Base-by-base conservation (phyloP, 35 echinoderm and acorn worm genomes). In the Apostichopus japonicus region DNA sequence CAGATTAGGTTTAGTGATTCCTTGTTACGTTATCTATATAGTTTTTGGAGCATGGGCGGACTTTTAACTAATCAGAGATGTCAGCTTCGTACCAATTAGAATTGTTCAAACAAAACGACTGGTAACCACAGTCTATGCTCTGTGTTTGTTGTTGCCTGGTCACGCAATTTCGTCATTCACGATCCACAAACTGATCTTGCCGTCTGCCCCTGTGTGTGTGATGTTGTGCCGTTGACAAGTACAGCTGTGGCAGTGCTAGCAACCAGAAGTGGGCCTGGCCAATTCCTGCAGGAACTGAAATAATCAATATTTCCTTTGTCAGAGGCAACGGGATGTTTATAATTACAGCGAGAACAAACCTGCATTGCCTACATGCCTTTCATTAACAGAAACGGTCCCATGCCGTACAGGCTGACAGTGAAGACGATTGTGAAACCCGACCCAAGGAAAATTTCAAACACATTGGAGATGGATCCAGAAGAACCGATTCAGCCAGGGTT, bases 281-380 rank as follows among this genome's bases (percentile, higher is more conserved):
- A 83, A 54, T 54, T 17, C n/a, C 54, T 11, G 6, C 86, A 87
- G 86, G 55, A 65, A 87, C 53, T 58, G 5, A 15, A 87, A 10
- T 87, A 87, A 87, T 87, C 86, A 15, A 87, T 87, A 65, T 71
- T 65, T 87, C 56, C 86, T 56, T 71, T 65, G 63, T 58, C 10
- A 87, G 22, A 58, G 56, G 17, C 2, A 27, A 24, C 11, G 86
- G 86, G 56, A 62, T 62, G 24, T 87, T 8, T n/a, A 6, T 71
- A 16, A 65, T 22, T 87, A 19, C 23, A 21, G 11, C 6, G 21
- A 24, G 57, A 17, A 57, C 14, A 87, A 17, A 58, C 8, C 63
- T 62, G 14, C 44, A 6, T 80, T 13, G 24, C 57, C 4, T 56
- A 15, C 53, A 87, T 87, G 86, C 86, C 86, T 62, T 87, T 87